Percentiles rank a stretch among this genome's conserved stretches.
phyloP scores from a whole-genome alignment of 92 coral and sea anemone genomes.

The Blastomussa wellsi region DNA sequence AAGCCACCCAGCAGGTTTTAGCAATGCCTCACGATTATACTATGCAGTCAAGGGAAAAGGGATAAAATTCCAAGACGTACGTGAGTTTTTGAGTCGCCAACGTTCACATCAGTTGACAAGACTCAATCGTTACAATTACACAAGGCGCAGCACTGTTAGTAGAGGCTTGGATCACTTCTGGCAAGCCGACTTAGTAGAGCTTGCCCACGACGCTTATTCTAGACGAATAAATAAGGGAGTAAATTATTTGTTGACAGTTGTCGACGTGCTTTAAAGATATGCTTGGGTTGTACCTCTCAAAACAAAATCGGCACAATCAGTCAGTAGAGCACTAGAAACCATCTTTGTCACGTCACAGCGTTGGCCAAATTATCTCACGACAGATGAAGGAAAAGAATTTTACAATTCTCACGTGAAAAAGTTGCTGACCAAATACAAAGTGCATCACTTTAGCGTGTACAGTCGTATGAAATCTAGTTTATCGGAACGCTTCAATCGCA shows the following conservation, averaged over 20 bases:
- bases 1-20: not conserved
- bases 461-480: conserved; percentile 4
- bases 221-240: not conserved
- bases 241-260: not conserved
- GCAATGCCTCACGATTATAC: not conserved
- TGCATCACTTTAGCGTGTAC: conserved; percentile 12
- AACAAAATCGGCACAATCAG: not conserved
- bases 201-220: not conserved
- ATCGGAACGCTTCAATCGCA: not conserved
- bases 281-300: not conserved
- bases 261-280: not conserved
- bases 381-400: not conserved
- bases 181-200: not conserved
- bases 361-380: not conserved
- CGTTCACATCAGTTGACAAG: not conserved
- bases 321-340: not conserved
- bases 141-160: conserved; percentile 5
- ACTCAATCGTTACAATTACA: not conserved
- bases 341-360: not conserved
- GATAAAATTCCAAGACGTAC: not conserved
- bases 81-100: not conserved
- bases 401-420: not conserved
- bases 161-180: not conserved
- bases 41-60: too few species aligned
- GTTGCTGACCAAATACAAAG: not conserved